Evolutionary conservation across 2,113 vertebrate species (phyloP).

Genomic region (Sula dactylatra): DNA sequence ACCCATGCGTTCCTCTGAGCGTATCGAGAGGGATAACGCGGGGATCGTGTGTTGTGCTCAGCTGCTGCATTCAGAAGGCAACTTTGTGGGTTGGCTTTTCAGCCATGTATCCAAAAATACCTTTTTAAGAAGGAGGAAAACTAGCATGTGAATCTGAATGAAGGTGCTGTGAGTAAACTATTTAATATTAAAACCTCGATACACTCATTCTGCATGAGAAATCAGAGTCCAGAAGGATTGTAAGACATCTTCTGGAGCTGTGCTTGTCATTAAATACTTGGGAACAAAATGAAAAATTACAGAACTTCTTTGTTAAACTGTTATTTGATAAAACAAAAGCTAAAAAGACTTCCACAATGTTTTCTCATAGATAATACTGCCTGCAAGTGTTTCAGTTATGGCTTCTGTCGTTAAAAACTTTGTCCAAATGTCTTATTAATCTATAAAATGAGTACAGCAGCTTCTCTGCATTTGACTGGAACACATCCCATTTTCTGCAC

Average conservation of each 20-base stretch:
- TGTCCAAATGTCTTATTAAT: neutral
- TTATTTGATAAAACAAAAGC: neutral
- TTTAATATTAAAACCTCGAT: neutral
- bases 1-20: neutral
- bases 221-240: neutral
- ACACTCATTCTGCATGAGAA: slow-evolving; percentile 8
- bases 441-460: neutral
- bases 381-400: neutral
- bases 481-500: neutral
- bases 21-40: neutral
- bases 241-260: neutral
- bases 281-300: neutral
- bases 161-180: slow-evolving; percentile 44
- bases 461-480: neutral
- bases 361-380: neutral
- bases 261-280: neutral
- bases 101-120: slow-evolving; percentile 26
- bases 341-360: neutral
- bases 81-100: neutral
- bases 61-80: slow-evolving; percentile 3
- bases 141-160: neutral
- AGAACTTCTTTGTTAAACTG: neutral
- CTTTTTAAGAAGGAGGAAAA: slow-evolving; percentile 15
- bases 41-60: neutral
- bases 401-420: neutral